Evolutionary conservation across 2,113 vertebrate genomes (phyloP), one percentile per base, ranked within the genome.

Genomic region (Aleadryas rufinucha): DNA sequence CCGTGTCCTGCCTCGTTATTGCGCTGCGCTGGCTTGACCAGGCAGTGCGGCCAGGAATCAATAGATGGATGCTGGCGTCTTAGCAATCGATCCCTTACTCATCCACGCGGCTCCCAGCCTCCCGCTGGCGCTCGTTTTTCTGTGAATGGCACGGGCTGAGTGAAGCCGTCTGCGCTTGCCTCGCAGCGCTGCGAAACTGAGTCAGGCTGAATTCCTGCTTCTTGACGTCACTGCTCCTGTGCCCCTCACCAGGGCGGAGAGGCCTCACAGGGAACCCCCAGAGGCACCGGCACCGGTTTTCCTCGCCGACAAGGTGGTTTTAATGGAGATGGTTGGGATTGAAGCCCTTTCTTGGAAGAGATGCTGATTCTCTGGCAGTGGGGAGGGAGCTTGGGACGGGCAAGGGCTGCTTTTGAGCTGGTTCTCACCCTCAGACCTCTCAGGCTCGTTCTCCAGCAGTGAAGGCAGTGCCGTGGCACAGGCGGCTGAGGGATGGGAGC

Each of bases 61-160:
- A 96, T 96, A 78, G 90, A 88, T 90, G 90, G 83, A 80, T 68
- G 92, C 66, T 86, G 65, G 23, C 3, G n/a, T 92, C 95, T 94
- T 52, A 83, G 76, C 44, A 23, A 95, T 96, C 91, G 70, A 94
- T 95, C 93, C 95, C 76, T 70, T 35, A 49, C 94, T 94, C 92
- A 47, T 65, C 17, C 35, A 42, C 26, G 22, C 22, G 19, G 95
- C 77, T 95, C 87, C 85, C 92, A 41, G 93, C 85, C 83, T 92
- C 80, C 77, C 5, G 35, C 95, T 66, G 87, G 37, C 3, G 17
- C 87, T 86, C 28, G 2, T 54, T 77, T 80, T 80, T 72, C 93
- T 85, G 74, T 86, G 87, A 87, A 91, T 68, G 89, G 80, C 52
- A 28, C 57, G 75, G 83, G 53, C 72, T 6, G 39, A 72, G 45